Base-by-base conservation (phyloP, 2,797 vertebrate species). In the Argentina silus region DNA sequence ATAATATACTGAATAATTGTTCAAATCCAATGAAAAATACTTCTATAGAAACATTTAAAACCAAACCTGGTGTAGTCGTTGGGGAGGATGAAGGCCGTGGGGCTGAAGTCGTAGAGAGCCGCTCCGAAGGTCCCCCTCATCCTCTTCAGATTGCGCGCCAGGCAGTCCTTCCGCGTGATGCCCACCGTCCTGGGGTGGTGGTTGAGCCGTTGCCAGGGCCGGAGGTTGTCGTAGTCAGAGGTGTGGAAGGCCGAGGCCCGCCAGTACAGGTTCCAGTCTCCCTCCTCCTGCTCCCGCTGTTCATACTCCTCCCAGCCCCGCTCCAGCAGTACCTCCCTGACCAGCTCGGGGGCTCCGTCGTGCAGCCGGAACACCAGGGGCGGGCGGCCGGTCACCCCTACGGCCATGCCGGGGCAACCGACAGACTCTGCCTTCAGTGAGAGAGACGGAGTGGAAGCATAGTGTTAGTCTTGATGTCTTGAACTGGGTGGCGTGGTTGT, bases 131-230 rank as follows among this genome's bases (percentile, higher is more conserved):
- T 76, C 9, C 87, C 87, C 79, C 85, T 92, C 95, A 95, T 95
- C 68, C 92, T 90, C 78, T 87, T 89, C 73, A 95, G 82, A 79
- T 93, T 89, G 44, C 91, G 93, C 36, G 90, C 95, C 85, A 96
- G 72, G 68, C 75, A 90, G 85, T 96, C 95, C 85, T 96, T 96
- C 65, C 93, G 93, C 44, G 94, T 93, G 78, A 95, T 94, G 51
- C 76, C 86, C 14, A 81, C 69, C 0, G 93, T 94, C 73, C 95
- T 94, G 4, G 92, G 95, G 77, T 95, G 92, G 81, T 95, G 95
- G 85, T 95, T 96, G 69, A 96, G 94, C n/a, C 91, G 89, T 78
- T 95, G 95, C 95, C 94, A 95, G 0, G 94, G 94, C 70, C 92
- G 86, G 71, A 96, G 65, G 6, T 78, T 88, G 70, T 76, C n/a